phyloP scores from a whole-genome alignment of 2,888 invertebrate genomes.

The Agrotis clavis region DNA sequence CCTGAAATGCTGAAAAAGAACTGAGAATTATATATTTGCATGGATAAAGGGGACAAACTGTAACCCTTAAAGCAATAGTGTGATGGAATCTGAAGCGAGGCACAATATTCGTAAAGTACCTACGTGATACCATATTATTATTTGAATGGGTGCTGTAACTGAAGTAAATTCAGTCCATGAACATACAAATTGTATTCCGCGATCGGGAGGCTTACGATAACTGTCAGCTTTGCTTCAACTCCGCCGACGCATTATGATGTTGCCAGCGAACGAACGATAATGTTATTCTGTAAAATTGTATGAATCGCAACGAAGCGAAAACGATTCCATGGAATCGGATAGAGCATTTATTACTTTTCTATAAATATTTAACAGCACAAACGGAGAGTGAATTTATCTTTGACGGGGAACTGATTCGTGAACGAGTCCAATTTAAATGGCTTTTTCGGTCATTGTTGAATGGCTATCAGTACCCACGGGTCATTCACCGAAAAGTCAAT shows the following conservation, averaged over 20 bases:
- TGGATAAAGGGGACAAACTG: slow-evolving; percentile 27
- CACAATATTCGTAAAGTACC: slow-evolving; percentile 51
- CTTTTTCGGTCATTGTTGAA: slow-evolving; percentile 55
- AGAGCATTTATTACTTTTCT: slow-evolving; percentile 62
- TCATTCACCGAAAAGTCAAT: slow-evolving; percentile 37
- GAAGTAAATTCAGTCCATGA: slow-evolving; percentile 67
- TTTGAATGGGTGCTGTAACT: slow-evolving; percentile 59
- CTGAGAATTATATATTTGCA: slow-evolving; percentile 4
- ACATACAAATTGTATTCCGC: slow-evolving; percentile 68
- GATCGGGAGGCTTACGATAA: slow-evolving; percentile 67
- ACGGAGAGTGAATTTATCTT: slow-evolving; percentile 52
- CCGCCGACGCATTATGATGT: slow-evolving; percentile 59
- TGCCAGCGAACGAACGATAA: slow-evolving; percentile 37
- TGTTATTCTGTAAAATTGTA: slow-evolving; percentile 56
- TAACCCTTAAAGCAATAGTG: slow-evolving; percentile 41
- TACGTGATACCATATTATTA: slow-evolving; percentile 61
- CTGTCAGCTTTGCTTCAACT: slow-evolving; percentile 69
- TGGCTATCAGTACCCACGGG: slow-evolving; percentile 31
- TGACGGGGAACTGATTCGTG: slow-evolving; percentile 51
- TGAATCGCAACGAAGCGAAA: slow-evolving; percentile 63
- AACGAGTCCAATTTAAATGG: slow-evolving; percentile 53
- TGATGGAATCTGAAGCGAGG: slow-evolving; percentile 44
- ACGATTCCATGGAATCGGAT: slow-evolving; percentile 63
- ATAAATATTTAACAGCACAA: slow-evolving; percentile 66
- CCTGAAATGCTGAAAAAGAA: slow-evolving; percentile 11